A percentile compares a stretch with the other conserved stretches of the same genome.
Evolutionary conservation across 2,888 invertebrate genomes (phyloP).

Genomic region (Dromius quadrimaculatus): DNA sequence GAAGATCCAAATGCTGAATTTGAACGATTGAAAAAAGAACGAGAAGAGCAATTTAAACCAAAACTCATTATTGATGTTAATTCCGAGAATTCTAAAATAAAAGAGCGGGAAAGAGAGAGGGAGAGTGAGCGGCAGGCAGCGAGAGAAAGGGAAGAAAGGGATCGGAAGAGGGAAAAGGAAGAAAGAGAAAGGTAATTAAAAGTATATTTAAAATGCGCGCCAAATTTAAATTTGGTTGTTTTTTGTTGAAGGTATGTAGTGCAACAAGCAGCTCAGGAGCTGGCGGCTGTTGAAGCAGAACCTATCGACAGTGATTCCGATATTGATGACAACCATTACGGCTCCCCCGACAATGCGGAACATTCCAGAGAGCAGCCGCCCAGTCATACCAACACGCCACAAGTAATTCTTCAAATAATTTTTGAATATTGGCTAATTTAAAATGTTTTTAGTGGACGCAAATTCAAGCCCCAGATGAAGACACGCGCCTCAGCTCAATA

Average conservation of each 20-base stretch:
- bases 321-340: conserved; percentile 64
- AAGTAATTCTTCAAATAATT: conserved; percentile 22
- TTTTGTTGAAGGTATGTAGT: conserved; percentile 66
- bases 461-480: conserved; percentile 64
- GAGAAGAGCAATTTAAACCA: conserved; percentile 87
- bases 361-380: conserved; percentile 53
- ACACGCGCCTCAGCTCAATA: conserved; percentile 67
- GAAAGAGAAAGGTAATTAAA: conserved; percentile 63
- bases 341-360: conserved; percentile 62
- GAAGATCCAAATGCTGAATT: conserved; percentile 75
- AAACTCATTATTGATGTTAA: conserved; percentile 82
- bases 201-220: neutral
- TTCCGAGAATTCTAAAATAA: conserved; percentile 72
- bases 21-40: conserved; percentile 77
- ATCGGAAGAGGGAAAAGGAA: conserved; percentile 61
- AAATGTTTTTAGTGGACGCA: conserved; percentile 63
- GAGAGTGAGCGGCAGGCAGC: conserved; percentile 66
- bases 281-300: conserved; percentile 77
- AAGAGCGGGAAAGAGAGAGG: conserved; percentile 71
- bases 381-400: conserved; percentile 46
- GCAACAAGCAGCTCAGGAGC: conserved; percentile 71
- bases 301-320: conserved; percentile 80
- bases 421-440: neutral
- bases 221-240: conserved; percentile 45
- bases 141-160: conserved; percentile 79